Evolutionary conservation across 2,797 vertebrate genomes (phyloP).

Genomic region (Limosa lapponica): DNA sequence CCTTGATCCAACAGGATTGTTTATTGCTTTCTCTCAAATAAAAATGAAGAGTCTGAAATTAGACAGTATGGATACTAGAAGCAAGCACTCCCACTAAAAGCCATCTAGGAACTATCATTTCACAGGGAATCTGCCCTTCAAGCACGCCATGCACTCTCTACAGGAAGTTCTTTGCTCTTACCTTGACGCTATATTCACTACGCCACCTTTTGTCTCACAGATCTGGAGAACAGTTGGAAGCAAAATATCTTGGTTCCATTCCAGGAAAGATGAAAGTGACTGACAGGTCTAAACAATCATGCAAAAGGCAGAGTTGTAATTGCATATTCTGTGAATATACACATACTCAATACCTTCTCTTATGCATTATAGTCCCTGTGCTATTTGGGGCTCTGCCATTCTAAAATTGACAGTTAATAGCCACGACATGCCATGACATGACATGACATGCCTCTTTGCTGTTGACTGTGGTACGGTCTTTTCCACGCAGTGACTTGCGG

Average conservation of each 20-base stretch:
- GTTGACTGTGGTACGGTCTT: not conserved
- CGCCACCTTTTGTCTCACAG: not conserved
- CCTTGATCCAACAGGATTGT: not conserved
- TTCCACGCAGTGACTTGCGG: not conserved
- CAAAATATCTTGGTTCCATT: not conserved
- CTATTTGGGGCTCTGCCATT: not conserved
- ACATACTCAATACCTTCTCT: not conserved
- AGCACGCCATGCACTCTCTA: not conserved
- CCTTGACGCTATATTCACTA: not conserved
- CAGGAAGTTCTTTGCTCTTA: not conserved
- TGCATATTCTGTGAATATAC: not conserved
- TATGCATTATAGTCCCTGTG: not conserved
- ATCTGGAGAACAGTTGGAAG: not conserved
- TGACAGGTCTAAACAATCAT: not conserved
- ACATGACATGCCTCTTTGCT: not conserved
- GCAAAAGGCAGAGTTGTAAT: not conserved
- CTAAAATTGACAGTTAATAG: not conserved
- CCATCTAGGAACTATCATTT: not conserved
- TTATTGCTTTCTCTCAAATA: not conserved
- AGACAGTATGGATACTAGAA: not conserved
- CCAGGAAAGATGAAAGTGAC: not conserved
- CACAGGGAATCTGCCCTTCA: not conserved
- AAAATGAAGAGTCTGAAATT: not conserved
- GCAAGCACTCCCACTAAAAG: not conserved
- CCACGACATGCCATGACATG: rapidly evolving